These are phyloP conservation scores for Caenorhabditis doughertyi DNA, from an alignment of 2,888 invertebrate genomes.

Conservation along the genomic window DNA sequence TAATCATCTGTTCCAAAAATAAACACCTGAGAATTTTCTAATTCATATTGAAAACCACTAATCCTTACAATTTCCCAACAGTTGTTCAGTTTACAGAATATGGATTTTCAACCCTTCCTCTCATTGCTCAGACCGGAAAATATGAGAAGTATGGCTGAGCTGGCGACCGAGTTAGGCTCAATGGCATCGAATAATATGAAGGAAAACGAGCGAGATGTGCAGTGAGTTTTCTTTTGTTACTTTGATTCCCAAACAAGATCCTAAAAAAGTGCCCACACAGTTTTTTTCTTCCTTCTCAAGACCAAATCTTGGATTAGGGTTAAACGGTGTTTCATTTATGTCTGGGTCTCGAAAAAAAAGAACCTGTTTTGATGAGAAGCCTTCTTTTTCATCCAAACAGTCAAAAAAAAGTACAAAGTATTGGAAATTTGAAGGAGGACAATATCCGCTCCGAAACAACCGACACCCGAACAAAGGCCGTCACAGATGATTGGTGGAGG, in stretches of 20 bases:
- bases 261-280: background rate
- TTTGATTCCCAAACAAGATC: background rate
- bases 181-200: constrained; percentile 65
- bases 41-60: background rate
- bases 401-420: constrained; percentile 37
- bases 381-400: too few relatives aligned
- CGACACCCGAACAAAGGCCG: constrained; percentile 58
- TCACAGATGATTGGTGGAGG: constrained; percentile 66
- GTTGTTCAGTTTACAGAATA: constrained; percentile 41
- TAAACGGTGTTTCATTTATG: constrained; percentile 1
- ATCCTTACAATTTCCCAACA: background rate
- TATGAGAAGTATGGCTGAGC: constrained; percentile 68
- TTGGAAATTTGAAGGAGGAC: constrained; percentile 49
- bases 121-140: constrained; percentile 68
- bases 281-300: constrained; percentile 9
- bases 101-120: constrained; percentile 68
- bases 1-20: too few relatives aligned
- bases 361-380: constrained; percentile 12
- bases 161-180: constrained; percentile 67
- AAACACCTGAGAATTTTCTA: background rate
- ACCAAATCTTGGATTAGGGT: constrained; percentile 24
- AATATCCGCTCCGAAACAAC: constrained; percentile 46
- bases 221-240: constrained; percentile 50
- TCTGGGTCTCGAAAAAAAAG: background rate
- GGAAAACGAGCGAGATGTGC: constrained; percentile 65